phyloP scores from a whole-genome alignment of 2,797 vertebrate species.

The Pempheris klunzingeri region DNA sequence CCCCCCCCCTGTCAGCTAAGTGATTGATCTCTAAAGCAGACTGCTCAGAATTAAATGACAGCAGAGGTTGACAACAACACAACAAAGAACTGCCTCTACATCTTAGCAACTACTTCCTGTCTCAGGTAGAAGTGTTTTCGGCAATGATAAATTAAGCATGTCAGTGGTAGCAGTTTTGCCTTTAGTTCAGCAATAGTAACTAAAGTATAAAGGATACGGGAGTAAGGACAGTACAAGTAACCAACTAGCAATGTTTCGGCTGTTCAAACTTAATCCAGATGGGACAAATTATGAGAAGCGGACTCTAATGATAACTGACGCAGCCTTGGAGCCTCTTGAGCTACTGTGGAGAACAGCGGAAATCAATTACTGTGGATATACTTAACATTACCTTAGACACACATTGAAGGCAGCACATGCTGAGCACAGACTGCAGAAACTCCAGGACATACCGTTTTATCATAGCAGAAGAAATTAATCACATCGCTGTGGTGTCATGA shows the following conservation, averaged over 20 bases:
- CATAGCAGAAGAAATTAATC: constrained; percentile 10
- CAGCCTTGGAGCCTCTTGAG: constrained; percentile 13
- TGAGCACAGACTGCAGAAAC: constrained; percentile 32
- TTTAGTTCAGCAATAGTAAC: background rate
- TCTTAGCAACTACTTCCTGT: background rate
- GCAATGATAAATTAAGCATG: background rate
- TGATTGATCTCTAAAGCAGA: constrained; percentile 63
- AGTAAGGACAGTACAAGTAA: constrained; percentile 21
- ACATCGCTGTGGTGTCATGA: background rate
- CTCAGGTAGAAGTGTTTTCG: background rate
- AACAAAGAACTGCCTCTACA: constrained; percentile 30
- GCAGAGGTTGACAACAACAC: constrained; percentile 59
- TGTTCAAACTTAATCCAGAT: constrained; percentile 46
- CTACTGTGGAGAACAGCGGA: constrained; percentile 42
- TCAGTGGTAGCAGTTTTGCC: background rate
- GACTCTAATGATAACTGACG: constrained; percentile 29
- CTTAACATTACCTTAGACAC: constrained; percentile 42
- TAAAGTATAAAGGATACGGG: background rate
- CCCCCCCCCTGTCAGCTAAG: constrained; percentile 52
- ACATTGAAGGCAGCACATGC: background rate
- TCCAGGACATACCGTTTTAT: constrained; percentile 19
- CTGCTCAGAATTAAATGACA: constrained; percentile 59
- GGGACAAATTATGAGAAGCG: constrained; percentile 35
- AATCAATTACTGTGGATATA: constrained; percentile 49
- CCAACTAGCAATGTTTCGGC: constrained; percentile 25